Evolutionary conservation across 2,888 invertebrate species (phyloP).

Genomic region (Conchocele bisecta): DNA sequence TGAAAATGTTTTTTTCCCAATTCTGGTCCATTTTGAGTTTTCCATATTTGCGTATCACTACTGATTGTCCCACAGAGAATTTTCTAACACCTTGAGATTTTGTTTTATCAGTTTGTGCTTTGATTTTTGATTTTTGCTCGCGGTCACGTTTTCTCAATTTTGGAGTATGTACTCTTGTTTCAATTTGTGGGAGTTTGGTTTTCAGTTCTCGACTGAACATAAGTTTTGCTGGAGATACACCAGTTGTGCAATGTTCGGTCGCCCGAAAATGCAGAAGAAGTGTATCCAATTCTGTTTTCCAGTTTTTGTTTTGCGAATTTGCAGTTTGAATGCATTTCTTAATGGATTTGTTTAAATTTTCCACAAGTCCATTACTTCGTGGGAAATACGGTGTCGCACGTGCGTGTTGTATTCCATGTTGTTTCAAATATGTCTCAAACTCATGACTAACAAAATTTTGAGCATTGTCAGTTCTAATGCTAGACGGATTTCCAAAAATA

Average conservation of each 20-base stretch:
- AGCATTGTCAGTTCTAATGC: constrained; percentile 40
- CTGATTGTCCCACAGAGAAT: constrained; percentile 11
- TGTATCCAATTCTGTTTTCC: constrained; percentile 11
- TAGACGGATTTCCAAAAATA: constrained; percentile 10
- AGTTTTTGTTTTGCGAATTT: constrained; percentile 25
- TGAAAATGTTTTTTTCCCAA: neutral
- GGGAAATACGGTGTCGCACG: constrained; percentile 42
- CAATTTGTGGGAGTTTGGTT: constrained; percentile 9
- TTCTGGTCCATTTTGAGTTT: neutral
- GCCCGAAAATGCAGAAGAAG: constrained; percentile 9
- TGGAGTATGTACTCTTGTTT: neutral
- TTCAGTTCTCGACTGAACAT: constrained; percentile 7
- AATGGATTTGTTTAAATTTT: constrained; percentile 40
- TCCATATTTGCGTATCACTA: constrained; percentile 2
- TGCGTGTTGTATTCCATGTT: constrained; percentile 30
- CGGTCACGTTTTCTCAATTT: neutral
- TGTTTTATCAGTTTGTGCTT: neutral
- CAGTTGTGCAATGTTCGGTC: constrained; percentile 11
- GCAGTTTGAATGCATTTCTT: constrained; percentile 26
- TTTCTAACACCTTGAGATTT: neutral
- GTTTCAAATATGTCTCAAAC: constrained; percentile 19
- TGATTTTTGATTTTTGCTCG: constrained; percentile 8
- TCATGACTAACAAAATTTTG: constrained; percentile 34
- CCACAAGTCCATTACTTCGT: constrained; percentile 40
- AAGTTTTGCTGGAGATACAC: neutral